Conservation (phyloP, 2,113 vertebrate genomes). For the Podarcis cretensis region DNA sequence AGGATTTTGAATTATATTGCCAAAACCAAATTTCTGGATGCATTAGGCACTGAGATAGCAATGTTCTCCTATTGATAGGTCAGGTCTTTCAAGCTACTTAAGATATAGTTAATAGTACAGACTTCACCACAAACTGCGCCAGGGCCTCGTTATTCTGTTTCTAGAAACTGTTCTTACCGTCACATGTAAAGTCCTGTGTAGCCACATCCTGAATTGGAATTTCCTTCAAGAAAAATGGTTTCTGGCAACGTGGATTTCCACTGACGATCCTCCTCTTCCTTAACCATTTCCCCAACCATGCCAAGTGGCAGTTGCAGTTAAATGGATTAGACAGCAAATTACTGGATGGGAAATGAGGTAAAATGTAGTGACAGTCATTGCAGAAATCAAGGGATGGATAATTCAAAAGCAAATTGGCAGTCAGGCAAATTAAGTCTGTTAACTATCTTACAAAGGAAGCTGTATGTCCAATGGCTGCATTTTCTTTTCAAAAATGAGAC, state of each 20-base stretch:
- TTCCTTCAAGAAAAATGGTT: constrained; percentile 95
- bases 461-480: not conserved
- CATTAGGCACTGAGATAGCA: not conserved
- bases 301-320: constrained; percentile 95
- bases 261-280: constrained; percentile 94
- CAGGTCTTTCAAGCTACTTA: not conserved
- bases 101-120: not conserved
- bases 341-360: constrained; percentile 72
- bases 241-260: constrained; percentile 97
- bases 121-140: not conserved
- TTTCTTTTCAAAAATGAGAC: not conserved
- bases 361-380: constrained; percentile 13
- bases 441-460: not conserved
- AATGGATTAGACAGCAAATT: constrained; percentile 98
- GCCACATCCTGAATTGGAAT: constrained; percentile 99
- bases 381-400: not conserved
- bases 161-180: constrained; percentile 77
- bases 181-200: constrained; percentile 94
- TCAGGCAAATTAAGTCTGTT: not conserved
- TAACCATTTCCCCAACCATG: constrained; percentile 96
- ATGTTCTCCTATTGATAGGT: not conserved
- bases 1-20: not conserved
- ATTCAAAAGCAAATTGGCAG: not conserved
- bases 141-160: not conserved
- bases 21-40: not conserved